These are phyloP conservation scores for Macrochelys suwanniensis DNA, from an alignment of 2,797 vertebrate genomes.

Conservation along the genomic window DNA sequence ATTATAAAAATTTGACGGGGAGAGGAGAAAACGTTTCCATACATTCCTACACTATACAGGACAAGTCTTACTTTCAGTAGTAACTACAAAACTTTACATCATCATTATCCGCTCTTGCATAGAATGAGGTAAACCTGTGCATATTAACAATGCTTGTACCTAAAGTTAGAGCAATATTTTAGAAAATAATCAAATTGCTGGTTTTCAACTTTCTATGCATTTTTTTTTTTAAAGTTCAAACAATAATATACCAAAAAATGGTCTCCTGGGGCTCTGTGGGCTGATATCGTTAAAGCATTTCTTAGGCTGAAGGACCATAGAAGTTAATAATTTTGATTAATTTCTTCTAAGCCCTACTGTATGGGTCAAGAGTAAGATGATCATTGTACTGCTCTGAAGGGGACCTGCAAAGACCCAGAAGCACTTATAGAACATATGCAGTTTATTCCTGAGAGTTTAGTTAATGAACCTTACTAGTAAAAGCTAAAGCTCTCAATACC, in stretches of 20 bases:
- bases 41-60: slow-evolving; percentile 83
- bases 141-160: slow-evolving; percentile 82
- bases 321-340: slow-evolving; percentile 65
- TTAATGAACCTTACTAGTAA: slow-evolving; percentile 93
- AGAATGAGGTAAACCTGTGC: slow-evolving; percentile 89
- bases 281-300: slow-evolving; percentile 79
- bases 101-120: slow-evolving; percentile 86
- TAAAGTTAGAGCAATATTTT: slow-evolving; percentile 83
- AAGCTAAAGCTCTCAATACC: slow-evolving; percentile 83
- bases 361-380: slow-evolving; percentile 75
- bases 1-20: slow-evolving; percentile 76
- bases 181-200: slow-evolving; percentile 84
- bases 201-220: slow-evolving; percentile 86
- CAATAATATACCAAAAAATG: slow-evolving; percentile 77
- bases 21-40: slow-evolving; percentile 73
- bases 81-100: slow-evolving; percentile 85
- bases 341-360: slow-evolving; percentile 76
- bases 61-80: slow-evolving; percentile 82
- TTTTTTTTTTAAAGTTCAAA: slow-evolving; percentile 69
- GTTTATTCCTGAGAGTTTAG: slow-evolving; percentile 96
- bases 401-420: slow-evolving; percentile 83
- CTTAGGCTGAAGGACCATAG: slow-evolving; percentile 75
- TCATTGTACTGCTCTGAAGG: slow-evolving; percentile 81
- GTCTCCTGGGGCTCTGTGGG: slow-evolving; percentile 80
- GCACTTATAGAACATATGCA: slow-evolving; percentile 86